Base-by-base conservation (phyloP, 2,888 invertebrate genomes). In the Euzophera pinguis region DNA sequence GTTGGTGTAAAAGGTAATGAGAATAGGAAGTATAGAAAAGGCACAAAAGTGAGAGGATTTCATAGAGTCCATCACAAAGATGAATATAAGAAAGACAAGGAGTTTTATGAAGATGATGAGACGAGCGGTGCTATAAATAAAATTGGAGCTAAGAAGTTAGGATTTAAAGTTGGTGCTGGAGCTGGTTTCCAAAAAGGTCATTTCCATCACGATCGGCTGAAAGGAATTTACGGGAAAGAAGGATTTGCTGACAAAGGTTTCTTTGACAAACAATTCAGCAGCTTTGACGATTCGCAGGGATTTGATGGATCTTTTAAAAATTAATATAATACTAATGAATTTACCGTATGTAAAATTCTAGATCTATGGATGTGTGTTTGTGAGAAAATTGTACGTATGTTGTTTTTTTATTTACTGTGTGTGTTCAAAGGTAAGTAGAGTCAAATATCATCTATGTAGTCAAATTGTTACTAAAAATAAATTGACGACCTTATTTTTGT, bases 41-140 rank as follows among this genome's bases (percentile, higher is more conserved):
- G 92, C 0, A 88, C 88, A 13, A 92, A 92, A 67, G 91, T 91
- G 0, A 84, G 87, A 61, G 92, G 92, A 1, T 92, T 89, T 67
- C 92, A 92, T 62, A 88, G 85, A 59, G 86, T 92, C 0, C 91
- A 91, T 54, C 92, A 92, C 65, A 92, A 91, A 72, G 92, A 93
- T 61, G 92, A 93, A 67, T 93, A 91, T 65, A 91, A 92, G 60
- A 92, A 92, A 65, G 91, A 92, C 53, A 91, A 91, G 65, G 79
- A 90, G 54, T 92, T 92, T 74, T 92, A 91, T 63, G 92, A 92
- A 67, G 91, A 92, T 50, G 85, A 89, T 54, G 89, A 91, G 73
- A 85, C 87, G 7, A 90, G 80, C 57, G 92, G 91, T 3, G 79
- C 81, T 16, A 79, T 91, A 10, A 87, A 86, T 39, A 91, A 90